phyloP scores from a whole-genome alignment of 1,140 invertebrate genomes.

The Hydropsyche tenuis region DNA sequence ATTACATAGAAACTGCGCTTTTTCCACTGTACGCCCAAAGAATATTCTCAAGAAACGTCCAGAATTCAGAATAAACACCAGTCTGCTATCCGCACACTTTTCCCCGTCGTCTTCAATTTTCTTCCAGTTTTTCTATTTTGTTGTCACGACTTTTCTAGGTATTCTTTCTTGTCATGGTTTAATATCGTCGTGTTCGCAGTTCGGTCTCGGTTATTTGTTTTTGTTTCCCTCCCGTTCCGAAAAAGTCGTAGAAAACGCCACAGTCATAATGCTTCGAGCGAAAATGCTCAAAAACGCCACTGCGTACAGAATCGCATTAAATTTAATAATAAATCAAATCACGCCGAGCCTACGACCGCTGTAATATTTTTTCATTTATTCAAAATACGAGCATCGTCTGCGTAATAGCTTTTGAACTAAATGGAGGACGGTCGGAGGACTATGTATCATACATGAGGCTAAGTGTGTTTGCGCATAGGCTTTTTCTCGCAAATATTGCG shows the following conservation, averaged over 20 bases:
- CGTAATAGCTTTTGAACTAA: background rate
- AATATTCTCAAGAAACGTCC: background rate
- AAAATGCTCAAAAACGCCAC: too few relatives aligned
- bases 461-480: slow-evolving; percentile 10
- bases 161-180: slow-evolving; percentile 13
- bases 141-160: slow-evolving; percentile 3
- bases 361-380: background rate
- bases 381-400: background rate
- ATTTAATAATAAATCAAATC: background rate
- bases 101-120: background rate
- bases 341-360: too few relatives aligned
- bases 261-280: background rate
- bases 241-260: background rate
- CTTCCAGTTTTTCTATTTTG: background rate
- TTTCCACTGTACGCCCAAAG: background rate
- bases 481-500: slow-evolving; percentile 3
- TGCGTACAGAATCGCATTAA: background rate
- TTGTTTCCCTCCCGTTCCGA: background rate
- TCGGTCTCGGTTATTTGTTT: background rate
- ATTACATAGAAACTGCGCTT: background rate
- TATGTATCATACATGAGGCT: background rate
- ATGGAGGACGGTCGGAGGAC: background rate
- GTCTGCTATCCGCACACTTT: background rate
- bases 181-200: slow-evolving; percentile 11
- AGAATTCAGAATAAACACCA: slow-evolving; percentile 17